Percentiles rank a stretch among this genome's conserved stretches.
Evolutionary conservation across 2,888 invertebrate species (phyloP).

Genomic region (Tenthredo notha): DNA sequence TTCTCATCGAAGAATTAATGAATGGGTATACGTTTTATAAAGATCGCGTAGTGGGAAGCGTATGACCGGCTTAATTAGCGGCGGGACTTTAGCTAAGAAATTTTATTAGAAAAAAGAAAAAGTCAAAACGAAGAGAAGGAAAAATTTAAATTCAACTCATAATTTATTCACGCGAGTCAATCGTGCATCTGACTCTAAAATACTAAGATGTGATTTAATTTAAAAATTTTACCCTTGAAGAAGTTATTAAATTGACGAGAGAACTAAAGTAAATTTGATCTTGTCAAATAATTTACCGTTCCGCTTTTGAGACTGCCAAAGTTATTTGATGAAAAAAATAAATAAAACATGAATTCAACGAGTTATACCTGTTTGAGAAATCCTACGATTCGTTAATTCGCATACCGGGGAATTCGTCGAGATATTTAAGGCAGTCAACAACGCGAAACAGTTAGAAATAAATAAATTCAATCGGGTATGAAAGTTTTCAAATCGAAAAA

Average conservation of each 20-base stretch:
- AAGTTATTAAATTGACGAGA: constrained; percentile 9
- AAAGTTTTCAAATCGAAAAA: not conserved
- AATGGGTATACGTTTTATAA: not conserved
- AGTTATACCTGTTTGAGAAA: not conserved
- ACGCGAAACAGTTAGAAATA: not conserved
- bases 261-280: constrained; percentile 18
- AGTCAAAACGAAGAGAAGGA: not conserved
- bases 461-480: not conserved
- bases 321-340: not conserved
- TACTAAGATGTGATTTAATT: constrained; percentile 44
- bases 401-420: not conserved
- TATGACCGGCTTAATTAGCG: not conserved
- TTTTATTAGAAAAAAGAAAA: not conserved
- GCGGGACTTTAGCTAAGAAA: constrained; percentile 3
- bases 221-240: constrained; percentile 39
- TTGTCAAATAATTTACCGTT: not conserved
- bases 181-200: not conserved
- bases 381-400: constrained; percentile 5
- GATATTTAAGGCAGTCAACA: not conserved
- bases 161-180: not conserved
- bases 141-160: not conserved
- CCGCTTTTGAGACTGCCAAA: constrained; percentile 14
- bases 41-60: not conserved
- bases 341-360: not conserved
- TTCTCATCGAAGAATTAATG: not conserved